Percentiles rank a stretch among this genome's conserved stretches.
phyloP scores from a whole-genome alignment of 1,140 invertebrate genomes.

The Penaeus japonicus region DNA sequence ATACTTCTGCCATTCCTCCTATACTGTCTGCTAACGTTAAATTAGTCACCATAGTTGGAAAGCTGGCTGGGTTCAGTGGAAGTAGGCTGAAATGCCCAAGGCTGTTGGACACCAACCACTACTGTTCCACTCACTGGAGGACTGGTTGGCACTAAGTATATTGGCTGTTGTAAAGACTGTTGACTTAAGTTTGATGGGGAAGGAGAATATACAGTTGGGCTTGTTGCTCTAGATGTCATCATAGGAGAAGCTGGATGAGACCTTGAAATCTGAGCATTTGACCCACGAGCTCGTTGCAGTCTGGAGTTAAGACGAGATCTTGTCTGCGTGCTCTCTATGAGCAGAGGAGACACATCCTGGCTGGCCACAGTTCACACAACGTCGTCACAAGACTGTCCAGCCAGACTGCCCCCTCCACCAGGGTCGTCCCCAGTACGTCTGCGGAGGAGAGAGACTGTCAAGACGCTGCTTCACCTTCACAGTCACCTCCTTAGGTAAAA shows the following conservation, averaged over 20 bases:
- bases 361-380: constrained; percentile 39
- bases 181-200: neutral
- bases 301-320: neutral
- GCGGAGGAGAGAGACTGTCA: constrained; percentile 47
- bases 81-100: neutral
- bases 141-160: constrained; percentile 11
- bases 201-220: constrained; percentile 27
- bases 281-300: neutral
- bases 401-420: constrained; percentile 38
- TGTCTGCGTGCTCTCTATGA: neutral
- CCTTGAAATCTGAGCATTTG: neutral
- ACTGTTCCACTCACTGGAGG: constrained; percentile 16
- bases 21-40: too few relatives aligned
- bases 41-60: too few relatives aligned
- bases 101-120: constrained; percentile 34
- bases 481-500: neutral
- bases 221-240: constrained; percentile 22
- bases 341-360: constrained; percentile 22
- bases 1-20: too few relatives aligned
- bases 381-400: constrained; percentile 29
- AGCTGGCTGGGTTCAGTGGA: constrained; percentile 16
- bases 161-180: neutral
- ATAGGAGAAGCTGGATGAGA: constrained; percentile 34
- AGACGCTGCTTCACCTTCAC: constrained; percentile 22
- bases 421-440: constrained; percentile 41